A percentile compares a stretch with the other conserved stretches of the same genome.
These are phyloP conservation scores for Ochropacha duplaris DNA, from an alignment of 2,888 invertebrate genomes.

Conservation along the genomic window DNA sequence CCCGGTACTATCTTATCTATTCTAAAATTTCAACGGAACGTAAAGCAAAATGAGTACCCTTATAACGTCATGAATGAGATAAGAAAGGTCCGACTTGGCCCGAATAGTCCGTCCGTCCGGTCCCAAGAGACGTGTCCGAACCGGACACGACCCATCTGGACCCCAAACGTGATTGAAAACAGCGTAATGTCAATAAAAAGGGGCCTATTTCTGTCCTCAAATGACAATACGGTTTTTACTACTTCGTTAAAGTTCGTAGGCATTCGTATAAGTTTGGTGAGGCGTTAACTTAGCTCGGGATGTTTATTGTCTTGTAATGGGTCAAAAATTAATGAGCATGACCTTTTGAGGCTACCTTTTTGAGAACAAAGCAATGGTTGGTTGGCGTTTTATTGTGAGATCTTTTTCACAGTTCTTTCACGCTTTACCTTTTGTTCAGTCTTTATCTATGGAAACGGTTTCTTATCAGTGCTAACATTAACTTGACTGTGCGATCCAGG, in stretches of 20 bases:
- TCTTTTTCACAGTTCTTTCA: not conserved
- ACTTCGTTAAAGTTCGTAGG: conserved; percentile 2
- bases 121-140: conserved; percentile 6
- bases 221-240: not conserved
- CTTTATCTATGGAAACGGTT: not conserved
- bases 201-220: conserved; percentile 7
- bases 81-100: conserved; percentile 3
- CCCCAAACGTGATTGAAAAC: conserved; percentile 23
- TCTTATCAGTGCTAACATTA: not conserved
- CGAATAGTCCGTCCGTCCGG: conserved; percentile 10
- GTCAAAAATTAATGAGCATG: not conserved
- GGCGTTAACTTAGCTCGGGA: not conserved
- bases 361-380: not conserved
- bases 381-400: not conserved
- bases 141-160: conserved; percentile 13
- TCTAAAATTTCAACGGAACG: conserved; percentile 2
- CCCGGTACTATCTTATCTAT: not conserved
- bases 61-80: conserved; percentile 5
- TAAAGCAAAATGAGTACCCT: conserved; percentile 5
- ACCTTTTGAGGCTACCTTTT: not conserved
- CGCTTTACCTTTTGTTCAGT: not conserved
- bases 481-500: not conserved
- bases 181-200: conserved; percentile 12
- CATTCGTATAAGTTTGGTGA: conserved; percentile 1
- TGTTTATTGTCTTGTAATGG: not conserved